Evolutionary conservation across 2,797 vertebrate species (phyloP).

Genomic region (Cirrhinus mrigala): DNA sequence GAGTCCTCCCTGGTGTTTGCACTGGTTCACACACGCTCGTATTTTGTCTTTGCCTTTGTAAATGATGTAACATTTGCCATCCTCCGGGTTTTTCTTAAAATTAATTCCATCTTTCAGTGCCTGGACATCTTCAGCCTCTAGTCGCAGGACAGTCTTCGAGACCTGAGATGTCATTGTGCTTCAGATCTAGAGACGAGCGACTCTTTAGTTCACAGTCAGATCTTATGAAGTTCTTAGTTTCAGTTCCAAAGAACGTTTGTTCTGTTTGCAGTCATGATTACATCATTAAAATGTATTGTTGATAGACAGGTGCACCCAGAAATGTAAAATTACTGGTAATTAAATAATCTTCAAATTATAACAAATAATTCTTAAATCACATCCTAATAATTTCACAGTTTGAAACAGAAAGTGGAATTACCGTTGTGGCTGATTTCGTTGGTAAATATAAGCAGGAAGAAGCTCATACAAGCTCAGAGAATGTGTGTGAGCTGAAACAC

Average conservation of each 20-base stretch:
- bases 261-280: neutral
- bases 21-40: conserved; percentile 80
- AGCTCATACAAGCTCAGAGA: neutral
- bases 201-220: neutral
- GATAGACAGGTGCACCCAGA: neutral
- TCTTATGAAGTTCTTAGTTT: neutral
- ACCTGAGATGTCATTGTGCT: conserved; percentile 66
- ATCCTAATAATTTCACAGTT: neutral
- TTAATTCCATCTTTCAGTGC: conserved; percentile 78
- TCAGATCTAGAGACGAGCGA: neutral
- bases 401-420: neutral
- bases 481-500: too few species aligned
- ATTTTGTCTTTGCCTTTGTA: conserved; percentile 70
- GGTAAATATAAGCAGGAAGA: neutral
- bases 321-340: too few species aligned
- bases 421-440: neutral
- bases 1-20: conserved; percentile 83
- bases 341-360: too few species aligned
- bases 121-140: conserved; percentile 64
- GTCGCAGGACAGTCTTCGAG: conserved; percentile 65
- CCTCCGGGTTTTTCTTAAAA: conserved; percentile 75
- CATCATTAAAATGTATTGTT: neutral
- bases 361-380: neutral
- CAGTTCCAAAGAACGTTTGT: neutral
- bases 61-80: conserved; percentile 78